A percentile compares a stretch with the other conserved stretches of the same genome.
These are phyloP conservation scores for Lytechinus pictus DNA, from an alignment of 35 echinoderm and acorn worm species.

Conservation along the genomic window DNA sequence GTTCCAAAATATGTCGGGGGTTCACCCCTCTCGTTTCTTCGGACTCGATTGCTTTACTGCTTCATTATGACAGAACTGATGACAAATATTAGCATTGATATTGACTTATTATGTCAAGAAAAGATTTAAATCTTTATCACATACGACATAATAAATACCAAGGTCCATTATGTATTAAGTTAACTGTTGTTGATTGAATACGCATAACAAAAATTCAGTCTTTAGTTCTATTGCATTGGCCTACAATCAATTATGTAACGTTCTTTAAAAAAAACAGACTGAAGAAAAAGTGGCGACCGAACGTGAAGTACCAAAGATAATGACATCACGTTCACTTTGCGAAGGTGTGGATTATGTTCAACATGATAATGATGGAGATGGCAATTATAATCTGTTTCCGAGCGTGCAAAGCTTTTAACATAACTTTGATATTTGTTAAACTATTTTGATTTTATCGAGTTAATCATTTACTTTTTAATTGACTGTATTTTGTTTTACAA, in stretches of 20 bases:
- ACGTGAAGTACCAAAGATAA: background rate
- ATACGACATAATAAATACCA: background rate
- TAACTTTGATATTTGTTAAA: no score
- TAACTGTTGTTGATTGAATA: background rate
- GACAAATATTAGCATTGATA: background rate
- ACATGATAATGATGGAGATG: background rate
- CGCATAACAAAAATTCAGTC: background rate
- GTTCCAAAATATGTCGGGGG: background rate
- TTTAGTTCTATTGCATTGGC: background rate
- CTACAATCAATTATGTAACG: background rate
- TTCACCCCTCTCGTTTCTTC: background rate
- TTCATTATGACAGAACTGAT: background rate
- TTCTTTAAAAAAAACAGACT: background rate
- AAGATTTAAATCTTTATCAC: background rate
- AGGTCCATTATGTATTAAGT: background rate
- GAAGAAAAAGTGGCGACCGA: background rate
- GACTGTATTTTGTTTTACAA: no score
- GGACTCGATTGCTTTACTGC: background rate
- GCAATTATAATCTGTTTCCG: background rate
- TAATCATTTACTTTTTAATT: no score
- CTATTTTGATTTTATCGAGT: no score
- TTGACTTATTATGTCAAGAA: background rate
- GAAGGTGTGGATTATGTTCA: background rate
- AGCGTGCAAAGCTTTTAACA: no score
- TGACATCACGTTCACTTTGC: background rate